phyloP scores from a whole-genome alignment of 2,888 invertebrate genomes.

The Stomorhina lunata region DNA sequence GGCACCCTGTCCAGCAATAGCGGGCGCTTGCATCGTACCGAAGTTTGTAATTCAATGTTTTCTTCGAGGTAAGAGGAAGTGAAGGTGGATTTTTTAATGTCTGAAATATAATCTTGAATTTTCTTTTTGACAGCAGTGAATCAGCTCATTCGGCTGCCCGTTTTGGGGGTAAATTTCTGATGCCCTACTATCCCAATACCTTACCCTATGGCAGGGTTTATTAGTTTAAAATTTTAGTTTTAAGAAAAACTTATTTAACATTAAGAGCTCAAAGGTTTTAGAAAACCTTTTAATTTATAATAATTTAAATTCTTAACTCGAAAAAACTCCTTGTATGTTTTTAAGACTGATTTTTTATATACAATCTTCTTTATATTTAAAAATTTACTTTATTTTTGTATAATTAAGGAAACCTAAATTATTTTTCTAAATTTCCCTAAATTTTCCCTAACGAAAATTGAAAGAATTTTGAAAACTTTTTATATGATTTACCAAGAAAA shows the following conservation, averaged over 20 bases:
- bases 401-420: no score
- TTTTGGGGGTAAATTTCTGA: slow-evolving; percentile 77
- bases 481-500: no score
- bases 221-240: slow-evolving; percentile 63
- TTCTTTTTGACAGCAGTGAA: slow-evolving; percentile 74
- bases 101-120: slow-evolving; percentile 9
- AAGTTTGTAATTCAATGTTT: slow-evolving; percentile 78
- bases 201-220: slow-evolving; percentile 79
- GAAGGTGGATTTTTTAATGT: not conserved
- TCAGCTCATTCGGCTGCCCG: slow-evolving; percentile 78
- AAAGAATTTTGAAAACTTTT: slow-evolving; percentile 69
- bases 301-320: not conserved
- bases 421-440: no score
- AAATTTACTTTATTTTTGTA: not conserved
- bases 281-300: not conserved
- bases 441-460: slow-evolving; percentile 23
- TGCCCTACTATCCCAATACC: slow-evolving; percentile 78
- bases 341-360: slow-evolving; percentile 68
- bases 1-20: slow-evolving; percentile 69
- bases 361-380: slow-evolving; percentile 6
- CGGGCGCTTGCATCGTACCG: slow-evolving; percentile 72
- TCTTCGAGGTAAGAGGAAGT: slow-evolving; percentile 72
- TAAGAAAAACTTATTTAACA: not conserved
- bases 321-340: slow-evolving; percentile 42
- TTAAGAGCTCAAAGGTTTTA: not conserved